phyloP scores from a whole-genome alignment of 2,797 vertebrate species.

The Pseudocheirus occidentalis region DNA sequence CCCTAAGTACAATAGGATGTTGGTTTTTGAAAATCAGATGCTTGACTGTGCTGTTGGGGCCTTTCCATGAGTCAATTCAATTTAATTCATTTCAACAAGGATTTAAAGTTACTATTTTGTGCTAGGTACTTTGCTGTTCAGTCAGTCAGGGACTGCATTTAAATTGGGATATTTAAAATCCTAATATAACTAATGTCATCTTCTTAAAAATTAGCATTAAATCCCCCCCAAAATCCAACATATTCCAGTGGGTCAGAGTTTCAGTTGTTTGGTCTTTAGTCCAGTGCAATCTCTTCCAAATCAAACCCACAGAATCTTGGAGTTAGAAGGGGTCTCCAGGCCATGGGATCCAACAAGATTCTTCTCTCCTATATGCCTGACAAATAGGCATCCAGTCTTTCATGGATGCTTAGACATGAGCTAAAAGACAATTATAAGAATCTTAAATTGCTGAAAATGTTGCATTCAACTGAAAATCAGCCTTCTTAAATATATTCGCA shows the following conservation, averaged over 20 bases:
- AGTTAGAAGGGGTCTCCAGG: background rate
- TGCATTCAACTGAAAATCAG: background rate
- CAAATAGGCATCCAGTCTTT: background rate
- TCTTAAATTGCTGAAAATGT: background rate
- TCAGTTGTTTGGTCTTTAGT: background rate
- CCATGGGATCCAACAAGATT: background rate
- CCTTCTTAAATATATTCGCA: background rate
- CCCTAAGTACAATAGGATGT: background rate
- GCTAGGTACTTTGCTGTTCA: background rate
- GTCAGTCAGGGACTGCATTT: background rate
- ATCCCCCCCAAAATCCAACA: background rate
- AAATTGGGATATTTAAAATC: background rate
- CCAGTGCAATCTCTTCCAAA: background rate
- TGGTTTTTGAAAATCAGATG: background rate
- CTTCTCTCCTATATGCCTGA: background rate
- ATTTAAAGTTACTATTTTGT: background rate
- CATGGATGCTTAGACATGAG: background rate
- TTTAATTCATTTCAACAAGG: background rate
- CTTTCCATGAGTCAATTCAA: background rate
- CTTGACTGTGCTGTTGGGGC: background rate
- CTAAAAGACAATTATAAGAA: background rate
- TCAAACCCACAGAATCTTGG: background rate
- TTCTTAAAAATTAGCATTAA: background rate
- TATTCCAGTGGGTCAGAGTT: background rate
- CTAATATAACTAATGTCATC: background rate